A percentile compares a stretch with the other conserved stretches of the same genome.
These are phyloP conservation scores for Colletes gigas DNA, from an alignment of 1,140 invertebrate genomes.

Conservation along the genomic window DNA sequence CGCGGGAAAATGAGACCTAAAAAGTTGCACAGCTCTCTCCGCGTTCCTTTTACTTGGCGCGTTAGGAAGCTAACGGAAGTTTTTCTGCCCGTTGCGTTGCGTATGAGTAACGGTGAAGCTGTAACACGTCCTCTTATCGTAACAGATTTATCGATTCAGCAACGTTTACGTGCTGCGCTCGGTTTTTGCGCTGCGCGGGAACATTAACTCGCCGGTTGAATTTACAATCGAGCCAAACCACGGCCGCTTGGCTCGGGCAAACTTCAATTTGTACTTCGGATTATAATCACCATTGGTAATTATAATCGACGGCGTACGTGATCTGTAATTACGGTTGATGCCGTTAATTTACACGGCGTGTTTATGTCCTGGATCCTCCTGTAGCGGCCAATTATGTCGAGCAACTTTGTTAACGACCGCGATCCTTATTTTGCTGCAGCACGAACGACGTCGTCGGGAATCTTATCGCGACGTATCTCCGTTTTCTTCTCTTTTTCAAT, in stretches of 20 bases:
- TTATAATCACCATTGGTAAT: slow-evolving; percentile 26
- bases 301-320: slow-evolving; percentile 5
- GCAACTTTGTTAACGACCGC: slow-evolving; percentile 7
- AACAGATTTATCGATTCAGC: slow-evolving; percentile 50
- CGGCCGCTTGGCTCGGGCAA: background rate
- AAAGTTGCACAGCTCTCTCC: slow-evolving; percentile 5
- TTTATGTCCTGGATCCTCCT: slow-evolving; percentile 6
- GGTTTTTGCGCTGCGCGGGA: slow-evolving; percentile 27
- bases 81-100: slow-evolving; percentile 22
- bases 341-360: slow-evolving; percentile 3
- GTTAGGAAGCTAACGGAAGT: slow-evolving; percentile 46
- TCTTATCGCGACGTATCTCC: too few relatives aligned
- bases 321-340: slow-evolving; percentile 29
- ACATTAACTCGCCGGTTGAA: slow-evolving; percentile 17
- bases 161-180: background rate
- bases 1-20: slow-evolving; percentile 48
- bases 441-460: background rate
- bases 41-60: slow-evolving; percentile 23
- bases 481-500: too few relatives aligned
- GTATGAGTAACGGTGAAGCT: slow-evolving; percentile 48
- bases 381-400: background rate
- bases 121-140: slow-evolving; percentile 46
- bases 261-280: slow-evolving; percentile 4
- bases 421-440: background rate
- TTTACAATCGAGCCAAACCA: slow-evolving; percentile 6